These are phyloP conservation scores for Papilio demoleus DNA, from an alignment of 2,888 invertebrate genomes.

Conservation along the genomic window DNA sequence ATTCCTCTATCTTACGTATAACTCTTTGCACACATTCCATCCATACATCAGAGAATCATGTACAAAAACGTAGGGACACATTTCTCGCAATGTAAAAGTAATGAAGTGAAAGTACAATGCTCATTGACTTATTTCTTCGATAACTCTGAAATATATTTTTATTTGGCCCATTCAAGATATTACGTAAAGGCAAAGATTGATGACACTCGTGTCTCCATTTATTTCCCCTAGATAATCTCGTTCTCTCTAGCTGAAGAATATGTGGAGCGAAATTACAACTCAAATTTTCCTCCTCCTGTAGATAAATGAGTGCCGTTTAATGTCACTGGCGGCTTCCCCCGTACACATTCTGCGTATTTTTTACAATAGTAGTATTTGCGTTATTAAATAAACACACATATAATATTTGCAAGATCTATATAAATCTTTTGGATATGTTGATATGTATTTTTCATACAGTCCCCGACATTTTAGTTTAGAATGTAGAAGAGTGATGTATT, in stretches of 20 bases:
- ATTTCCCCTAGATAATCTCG: constrained; percentile 33
- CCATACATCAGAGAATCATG: too few species aligned
- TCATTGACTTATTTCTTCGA: constrained; percentile 26
- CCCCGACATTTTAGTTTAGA: too few species aligned
- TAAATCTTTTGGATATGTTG: too few species aligned
- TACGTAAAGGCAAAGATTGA: constrained; percentile 34
- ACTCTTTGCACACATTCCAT: too few species aligned
- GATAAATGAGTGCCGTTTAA: constrained; percentile 25
- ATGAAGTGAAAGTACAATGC: constrained; percentile 12
- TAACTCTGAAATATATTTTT: constrained; percentile 28
- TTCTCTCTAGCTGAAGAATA: constrained; percentile 29
- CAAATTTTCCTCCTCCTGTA: constrained; percentile 26
- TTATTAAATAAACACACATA: neutral
- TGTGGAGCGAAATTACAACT: constrained; percentile 32
- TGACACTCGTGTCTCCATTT: constrained; percentile 37
- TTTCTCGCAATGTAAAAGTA: neutral
- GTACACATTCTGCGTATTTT: neutral
- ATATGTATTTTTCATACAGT: too few species aligned
- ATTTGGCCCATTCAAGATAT: constrained; percentile 25
- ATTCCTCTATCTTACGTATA: too few species aligned
- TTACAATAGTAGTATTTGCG: constrained; percentile 1
- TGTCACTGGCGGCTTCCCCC: constrained; percentile 13
- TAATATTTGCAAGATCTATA: too few species aligned
- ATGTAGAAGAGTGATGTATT: too few species aligned
- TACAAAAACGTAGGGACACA: neutral